Evolutionary conservation across 1,140 invertebrate genomes (phyloP), one percentile per base, ranked within the genome.

Genomic region (Galleria mellonella): DNA sequence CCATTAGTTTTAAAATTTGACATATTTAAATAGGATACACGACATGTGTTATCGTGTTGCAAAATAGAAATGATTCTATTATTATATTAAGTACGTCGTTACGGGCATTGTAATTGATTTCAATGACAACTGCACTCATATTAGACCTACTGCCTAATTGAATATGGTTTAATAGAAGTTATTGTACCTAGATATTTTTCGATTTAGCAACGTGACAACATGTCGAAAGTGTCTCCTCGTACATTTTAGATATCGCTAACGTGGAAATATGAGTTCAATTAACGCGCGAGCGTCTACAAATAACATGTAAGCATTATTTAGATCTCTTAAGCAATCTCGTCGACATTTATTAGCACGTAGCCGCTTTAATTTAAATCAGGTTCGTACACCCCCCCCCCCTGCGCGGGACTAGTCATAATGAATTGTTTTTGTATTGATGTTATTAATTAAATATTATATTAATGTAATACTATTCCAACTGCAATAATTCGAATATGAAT

Each of bases 321-420:
- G 70, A 73, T 83, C 75, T 85, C 68, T 45, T 70, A 64, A 73
- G 65, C 50, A 77, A 72, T 78, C 69, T 82, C 67, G 62, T 72
- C 48, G 64, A 23, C 62, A 58, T 57, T 47, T 61, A 39, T 37
- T 68, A 62, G 56, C 52, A 48, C 38, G 52, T 66, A 66, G 51
- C 14, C 51, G 51, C 51, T 36, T 32, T 51, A 58, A 55, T 54
- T 53, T 53, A 55, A 56, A n/a, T n/a, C 12, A 35, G 2, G 32
- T 49, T 53, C 37, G 55, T 43, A 37, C 45, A 55, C 53, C 63
- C 60, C 53, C 53, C 50, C 58, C 38, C 29, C 50, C 51, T 55
- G 48, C 51, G 57, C 62, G 70, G 67, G 58, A 60, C 81, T 82
- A 84, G 81, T 84, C 81, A 84, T 82, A 83, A 69, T 73, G 62